Base-by-base conservation (phyloP, 2,797 vertebrate genomes). In the Garrulus glandarius region DNA sequence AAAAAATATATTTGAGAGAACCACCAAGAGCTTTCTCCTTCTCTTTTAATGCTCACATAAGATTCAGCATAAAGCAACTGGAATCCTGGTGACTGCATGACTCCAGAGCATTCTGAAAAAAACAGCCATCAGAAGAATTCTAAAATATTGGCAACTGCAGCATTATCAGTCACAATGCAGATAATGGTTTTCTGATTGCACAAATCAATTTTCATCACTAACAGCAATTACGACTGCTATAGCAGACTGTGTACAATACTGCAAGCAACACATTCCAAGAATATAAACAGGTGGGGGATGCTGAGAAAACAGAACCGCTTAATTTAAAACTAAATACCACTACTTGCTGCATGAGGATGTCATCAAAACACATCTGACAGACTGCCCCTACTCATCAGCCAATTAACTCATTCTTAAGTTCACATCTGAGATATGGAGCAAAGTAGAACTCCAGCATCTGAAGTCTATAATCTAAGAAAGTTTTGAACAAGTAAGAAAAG, bases 161-260 rank as follows among this genome's bases (percentile, higher is more conserved):
- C 49, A 69, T 64, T 93, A 96, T 91, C 84, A 87, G 56, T 81
- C 65, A 94, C 71, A 92, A 92, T 34, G 80, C 50, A 91, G 83
- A 92, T 84, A 94, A 95, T 79, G 36, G 65, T 71, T 77, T 96
- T 85, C 93, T 95, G 92, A 97, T 96, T 95, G 96, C 84, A 70
- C 68, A 82, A 79, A 95, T 92, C 92, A 90, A 87, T 96, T 95
- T 96, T 93, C 75, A 89, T 95, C 88, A 82, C 86, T 55, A 65
- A 61, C 8, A 89, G 86, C 82, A 94, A 96, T 90, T 87, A 93
- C 2, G 0, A 81, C 24, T 81, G 84, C 84, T 78, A 50, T 1
- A 76, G 65, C 50, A 93, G 77, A n/a, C 81, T 85, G 63, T 1
- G 1, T 46, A 90, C 57, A 92, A 87, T 59, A 53, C 64, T 78